Evolutionary conservation across 2,113 vertebrate genomes (phyloP).

Genomic region (Pollachius pollachius): DNA sequence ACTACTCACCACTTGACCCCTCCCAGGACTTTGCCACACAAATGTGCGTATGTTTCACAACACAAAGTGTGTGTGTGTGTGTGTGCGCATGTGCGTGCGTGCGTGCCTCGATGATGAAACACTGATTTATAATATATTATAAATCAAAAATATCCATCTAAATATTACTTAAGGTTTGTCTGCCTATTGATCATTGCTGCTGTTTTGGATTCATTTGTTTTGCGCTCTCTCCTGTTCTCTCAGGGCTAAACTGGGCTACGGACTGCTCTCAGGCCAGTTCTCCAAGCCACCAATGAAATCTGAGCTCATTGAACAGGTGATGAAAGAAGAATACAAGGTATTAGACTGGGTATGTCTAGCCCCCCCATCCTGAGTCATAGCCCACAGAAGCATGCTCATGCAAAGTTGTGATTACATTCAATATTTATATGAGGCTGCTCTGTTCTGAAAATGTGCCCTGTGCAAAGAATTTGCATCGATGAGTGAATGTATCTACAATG

Average conservation of each 20-base stretch:
- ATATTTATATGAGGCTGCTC: no score
- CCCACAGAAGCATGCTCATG: constrained; percentile 37
- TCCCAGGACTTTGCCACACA: constrained; percentile 96
- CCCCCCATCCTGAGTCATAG: constrained; percentile 55
- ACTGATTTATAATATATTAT: no score
- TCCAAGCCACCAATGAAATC: constrained; percentile 96
- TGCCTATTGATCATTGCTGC: no score
- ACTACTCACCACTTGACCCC: constrained; percentile 96
- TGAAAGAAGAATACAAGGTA: constrained; percentile 99
- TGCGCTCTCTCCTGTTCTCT: neutral
- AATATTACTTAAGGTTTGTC: no score
- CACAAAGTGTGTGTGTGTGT: constrained; percentile 5
- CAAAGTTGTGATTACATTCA: constrained; percentile 1
- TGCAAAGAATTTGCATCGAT: no score
- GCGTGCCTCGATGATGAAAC: no score
- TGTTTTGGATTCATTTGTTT: no score
- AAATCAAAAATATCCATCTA: no score
- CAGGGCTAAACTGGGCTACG: constrained; percentile 96
- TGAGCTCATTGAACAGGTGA: constrained; percentile 99
- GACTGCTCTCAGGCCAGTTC: constrained; percentile 94
- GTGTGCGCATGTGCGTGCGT: no score
- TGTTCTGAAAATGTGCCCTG: no score
- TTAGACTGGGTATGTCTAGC: constrained; percentile 74
- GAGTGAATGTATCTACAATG: no score
- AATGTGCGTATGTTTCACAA: constrained; percentile 82